Evolutionary conservation across 2,888 invertebrate species (phyloP), one percentile per base, ranked within the genome.

Genomic region (Phlogophora meticulosa): DNA sequence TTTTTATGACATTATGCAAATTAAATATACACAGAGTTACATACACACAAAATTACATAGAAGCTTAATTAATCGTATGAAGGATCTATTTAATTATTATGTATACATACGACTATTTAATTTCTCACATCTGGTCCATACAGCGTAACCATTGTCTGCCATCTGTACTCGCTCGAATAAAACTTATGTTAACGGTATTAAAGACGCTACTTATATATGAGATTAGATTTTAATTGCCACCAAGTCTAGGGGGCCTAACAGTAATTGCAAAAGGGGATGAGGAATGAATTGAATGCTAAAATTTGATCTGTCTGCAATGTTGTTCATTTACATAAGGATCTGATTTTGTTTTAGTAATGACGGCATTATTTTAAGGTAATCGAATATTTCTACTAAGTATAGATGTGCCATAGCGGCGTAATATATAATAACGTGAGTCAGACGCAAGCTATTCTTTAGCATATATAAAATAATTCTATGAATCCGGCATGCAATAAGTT

Each of bases 401-500:
- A 72, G 59, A 73, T 49, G 66, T 81, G 87, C 88, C 89, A 22
- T 76, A 88, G 72, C 68, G 87, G 89, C 88, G 71, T 84, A 85
- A 73, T 82, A 81, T 83, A 86, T 83, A 78, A 85, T 86, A 87
- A 73, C 83, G 74, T 84, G 84, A 88, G 80, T 89, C 86, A 87
- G 91, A 91, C 85, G 88, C 88, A 92, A 92, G 89, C 91, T 90
- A 91, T 86, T 87, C 76, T 87, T 89, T 89, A 91, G 90, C 89
- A 83, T 92, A 89, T 87, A 90, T 88, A 90, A 93, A 93, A 90
- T 88, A 90, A 92, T 89, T 87, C 85, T 92, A 90, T 87, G 86
- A 89, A 91, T 91, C 93, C 93, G 86, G 90, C 93, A 90, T 91
- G 90, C 93, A 90, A 90, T 90, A 92, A 91, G 88, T 92, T 93